These are phyloP conservation scores for Drosophila sulfurigaster DNA, from an alignment of 1,140 invertebrate genomes.

Conservation along the genomic window DNA sequence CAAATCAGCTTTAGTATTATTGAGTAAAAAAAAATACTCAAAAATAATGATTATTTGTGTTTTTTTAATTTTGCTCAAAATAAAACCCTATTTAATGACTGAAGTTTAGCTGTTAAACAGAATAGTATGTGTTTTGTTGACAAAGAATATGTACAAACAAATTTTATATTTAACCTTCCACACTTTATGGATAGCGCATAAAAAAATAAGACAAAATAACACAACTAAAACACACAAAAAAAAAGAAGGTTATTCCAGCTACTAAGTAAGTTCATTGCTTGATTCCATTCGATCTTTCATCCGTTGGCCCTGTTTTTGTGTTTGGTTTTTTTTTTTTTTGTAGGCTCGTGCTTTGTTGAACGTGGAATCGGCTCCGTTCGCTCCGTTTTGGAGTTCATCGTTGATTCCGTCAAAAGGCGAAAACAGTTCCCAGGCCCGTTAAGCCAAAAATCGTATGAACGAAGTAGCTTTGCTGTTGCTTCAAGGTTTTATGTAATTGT, in stretches of 20 bases:
- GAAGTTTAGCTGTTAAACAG: too few relatives aligned
- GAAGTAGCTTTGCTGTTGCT: constrained; percentile 1
- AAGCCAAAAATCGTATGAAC: constrained; percentile 18
- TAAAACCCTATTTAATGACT: too few relatives aligned
- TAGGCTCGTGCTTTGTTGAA: constrained; percentile 39
- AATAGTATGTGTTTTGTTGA: too few relatives aligned
- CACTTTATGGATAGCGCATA: background rate
- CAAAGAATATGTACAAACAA: too few relatives aligned
- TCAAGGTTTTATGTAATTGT: constrained; percentile 78
- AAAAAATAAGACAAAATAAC: constrained; percentile 37
- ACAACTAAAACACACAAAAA: constrained; percentile 51
- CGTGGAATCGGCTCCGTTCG: background rate
- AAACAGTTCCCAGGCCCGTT: constrained; percentile 65
- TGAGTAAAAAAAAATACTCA: too few relatives aligned
- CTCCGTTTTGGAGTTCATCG: constrained; percentile 10
- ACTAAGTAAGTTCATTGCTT: constrained; percentile 49
- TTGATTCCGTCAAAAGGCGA: constrained; percentile 50
- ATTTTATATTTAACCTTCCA: too few relatives aligned
- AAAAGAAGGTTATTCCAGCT: constrained; percentile 73
- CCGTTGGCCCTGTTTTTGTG: constrained; percentile 1
- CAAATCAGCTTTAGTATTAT: too few relatives aligned
- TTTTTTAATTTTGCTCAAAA: too few relatives aligned
- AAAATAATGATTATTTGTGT: too few relatives aligned
- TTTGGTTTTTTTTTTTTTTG: background rate
- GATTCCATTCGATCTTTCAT: constrained; percentile 9